These are phyloP conservation scores for Amphipoea lucens DNA, from an alignment of 2,888 invertebrate species.

Conservation along the genomic window DNA sequence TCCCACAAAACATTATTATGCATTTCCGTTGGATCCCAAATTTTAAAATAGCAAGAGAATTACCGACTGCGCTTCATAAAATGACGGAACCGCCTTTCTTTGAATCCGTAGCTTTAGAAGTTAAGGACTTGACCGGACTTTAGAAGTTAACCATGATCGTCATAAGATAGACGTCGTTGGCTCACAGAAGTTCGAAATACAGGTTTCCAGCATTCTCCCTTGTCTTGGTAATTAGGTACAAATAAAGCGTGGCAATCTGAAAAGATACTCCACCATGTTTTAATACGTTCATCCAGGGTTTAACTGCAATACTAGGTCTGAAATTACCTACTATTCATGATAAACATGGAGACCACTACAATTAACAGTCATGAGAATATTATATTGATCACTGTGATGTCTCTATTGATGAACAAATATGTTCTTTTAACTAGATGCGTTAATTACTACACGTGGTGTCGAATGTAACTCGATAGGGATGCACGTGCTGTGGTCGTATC, in stretches of 20 bases:
- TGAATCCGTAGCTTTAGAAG: neutral
- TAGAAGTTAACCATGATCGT: neutral
- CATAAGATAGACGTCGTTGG: neutral
- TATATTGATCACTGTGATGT: neutral
- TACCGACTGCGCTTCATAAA: neutral
- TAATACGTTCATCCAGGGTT: neutral
- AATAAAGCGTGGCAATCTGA: neutral
- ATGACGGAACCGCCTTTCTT: neutral
- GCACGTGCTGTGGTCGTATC: conserved; percentile 40
- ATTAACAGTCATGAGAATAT: conserved; percentile 7
- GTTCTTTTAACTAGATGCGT: conserved; percentile 8
- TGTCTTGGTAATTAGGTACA: neutral
- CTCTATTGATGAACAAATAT: conserved; percentile 7
- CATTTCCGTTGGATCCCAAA: too few relatives aligned
- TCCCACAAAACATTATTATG: too few relatives aligned
- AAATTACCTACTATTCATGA: neutral
- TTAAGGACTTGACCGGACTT: neutral
- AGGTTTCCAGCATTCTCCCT: neutral
- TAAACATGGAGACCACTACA: neutral
- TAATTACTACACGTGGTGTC: conserved; percentile 22
- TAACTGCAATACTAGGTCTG: neutral
- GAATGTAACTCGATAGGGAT: conserved; percentile 45
- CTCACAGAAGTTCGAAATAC: neutral
- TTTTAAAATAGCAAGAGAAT: too few relatives aligned
- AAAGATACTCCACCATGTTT: neutral